Base-by-base conservation (phyloP, 2,113 vertebrate species). In the Anguilla rostrata region DNA sequence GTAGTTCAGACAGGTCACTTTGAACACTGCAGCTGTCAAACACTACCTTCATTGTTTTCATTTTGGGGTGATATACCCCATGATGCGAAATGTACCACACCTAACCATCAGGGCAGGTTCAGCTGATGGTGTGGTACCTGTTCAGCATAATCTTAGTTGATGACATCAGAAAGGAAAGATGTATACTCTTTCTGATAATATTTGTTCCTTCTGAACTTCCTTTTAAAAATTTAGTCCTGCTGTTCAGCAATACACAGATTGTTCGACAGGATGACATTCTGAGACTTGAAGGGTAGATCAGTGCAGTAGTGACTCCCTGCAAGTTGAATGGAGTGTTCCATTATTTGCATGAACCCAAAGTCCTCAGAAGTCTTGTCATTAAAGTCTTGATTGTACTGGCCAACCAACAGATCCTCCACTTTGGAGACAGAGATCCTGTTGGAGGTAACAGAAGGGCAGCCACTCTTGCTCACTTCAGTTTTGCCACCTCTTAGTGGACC, bases 1-100 rank as follows among this genome's bases (percentile, higher is more conserved):
- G 11, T 12, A 15, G 49, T 87, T 87, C 20, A 78, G 71, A 9
- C 71, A 87, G 1, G 83, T 84, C 34, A 84, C 83, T 84, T 71
- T 60, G 78, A 43, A 87, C n/a, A 43, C 41, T 29, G 83, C 87
- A 39, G 46, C 49, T 86, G 16, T 78, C 43, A 81, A 87, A 87
- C 11, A 87, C 84, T 6, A 86, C 87, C 29, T 84, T 84, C 15
- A 87, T 34, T 1, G 56, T 79, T 57, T 56, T 86, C 66, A 49
- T 87, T 53, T 39, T 87, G 4, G 84, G 83, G 18, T 86, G 83
- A n/a, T 86, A 85, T 43, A 86, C 83, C 26, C 46, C n/a, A 57
- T 86, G 71, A 78, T 80, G 39, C 8, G 83, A 84, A 86, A 87
- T 75, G 34, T 87, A 85, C 82, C 43, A 87, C 1, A 78, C 83